Conservation (phyloP, 2,888 invertebrate species). For the Prosapia bicincta region DNA sequence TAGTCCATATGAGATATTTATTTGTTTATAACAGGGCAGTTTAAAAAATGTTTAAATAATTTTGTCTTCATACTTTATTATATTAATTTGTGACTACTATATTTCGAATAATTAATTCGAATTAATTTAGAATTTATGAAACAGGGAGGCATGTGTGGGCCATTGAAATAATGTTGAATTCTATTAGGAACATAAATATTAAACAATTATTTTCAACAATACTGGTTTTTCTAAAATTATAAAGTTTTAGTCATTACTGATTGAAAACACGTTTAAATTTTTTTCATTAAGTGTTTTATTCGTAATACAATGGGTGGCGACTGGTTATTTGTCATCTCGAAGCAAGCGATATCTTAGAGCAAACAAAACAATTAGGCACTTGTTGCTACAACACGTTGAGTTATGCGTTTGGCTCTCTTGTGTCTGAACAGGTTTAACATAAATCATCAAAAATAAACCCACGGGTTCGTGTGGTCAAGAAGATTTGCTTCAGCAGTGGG, state of each 20-base stretch:
- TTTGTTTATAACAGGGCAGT: no score
- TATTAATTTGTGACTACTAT: no score
- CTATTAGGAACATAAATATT: no score
- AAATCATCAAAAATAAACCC: not conserved
- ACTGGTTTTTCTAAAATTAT: not conserved
- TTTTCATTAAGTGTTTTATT: not conserved
- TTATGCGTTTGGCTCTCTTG: not conserved
- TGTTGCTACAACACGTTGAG: not conserved
- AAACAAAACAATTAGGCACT: not conserved
- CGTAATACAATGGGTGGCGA: no score
- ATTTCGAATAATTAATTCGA: no score
- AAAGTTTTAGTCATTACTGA: not conserved
- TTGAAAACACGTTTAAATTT: not conserved
- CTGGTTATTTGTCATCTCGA: not conserved
- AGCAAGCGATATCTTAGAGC: not conserved
- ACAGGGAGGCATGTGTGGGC: no score
- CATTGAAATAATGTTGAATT: no score
- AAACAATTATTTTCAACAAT: no score
- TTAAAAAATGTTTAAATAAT: no score
- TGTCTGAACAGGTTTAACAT: not conserved
- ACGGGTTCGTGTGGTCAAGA: not conserved
- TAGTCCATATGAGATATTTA: no score
- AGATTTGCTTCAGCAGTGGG: not conserved
- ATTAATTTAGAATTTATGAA: no score
- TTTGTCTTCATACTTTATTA: no score